Percentiles rank a stretch among this genome's conserved stretches.
These are phyloP conservation scores for Lasioglossum calceatum DNA, from an alignment of 2,888 invertebrate species.

Conservation along the genomic window DNA sequence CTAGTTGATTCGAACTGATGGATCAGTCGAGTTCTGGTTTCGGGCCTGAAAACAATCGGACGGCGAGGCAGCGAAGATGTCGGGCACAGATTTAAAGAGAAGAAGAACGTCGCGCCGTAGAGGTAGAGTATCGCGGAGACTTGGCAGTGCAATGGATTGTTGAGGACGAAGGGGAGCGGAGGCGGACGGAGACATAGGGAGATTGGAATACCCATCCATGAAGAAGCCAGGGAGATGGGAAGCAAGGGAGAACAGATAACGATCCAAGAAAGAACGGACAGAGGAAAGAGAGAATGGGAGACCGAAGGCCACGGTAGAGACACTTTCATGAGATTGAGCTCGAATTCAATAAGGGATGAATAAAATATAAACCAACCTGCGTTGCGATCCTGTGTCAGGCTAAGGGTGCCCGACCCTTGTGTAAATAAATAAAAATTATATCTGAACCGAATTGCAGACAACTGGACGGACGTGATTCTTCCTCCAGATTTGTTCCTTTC, in stretches of 20 bases:
- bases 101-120: conserved; percentile 46
- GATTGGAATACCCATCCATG: conserved; percentile 76
- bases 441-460: conserved; percentile 50
- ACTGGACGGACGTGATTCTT: conserved; percentile 35
- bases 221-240: conserved; percentile 63
- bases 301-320: conserved; percentile 74
- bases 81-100: conserved; percentile 64
- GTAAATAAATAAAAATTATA: conserved; percentile 81
- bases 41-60: conserved; percentile 28
- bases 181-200: conserved; percentile 71
- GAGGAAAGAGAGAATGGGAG: conserved; percentile 59
- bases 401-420: conserved; percentile 75
- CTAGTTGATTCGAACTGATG: conserved; percentile 12
- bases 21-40: background rate
- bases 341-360: conserved; percentile 84
- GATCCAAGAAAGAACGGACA: conserved; percentile 61
- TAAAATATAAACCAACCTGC: conserved; percentile 82
- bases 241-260: conserved; percentile 53
- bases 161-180: background rate
- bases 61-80: conserved; percentile 52
- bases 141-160: conserved; percentile 38
- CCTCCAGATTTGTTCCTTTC: background rate
- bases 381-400: conserved; percentile 74
- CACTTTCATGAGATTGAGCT: conserved; percentile 83
- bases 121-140: conserved; percentile 47